A percentile compares a stretch with the other conserved stretches of the same genome.
Conservation (phyloP, 2,888 invertebrate genomes). For the Sabatieria punctata region DNA sequence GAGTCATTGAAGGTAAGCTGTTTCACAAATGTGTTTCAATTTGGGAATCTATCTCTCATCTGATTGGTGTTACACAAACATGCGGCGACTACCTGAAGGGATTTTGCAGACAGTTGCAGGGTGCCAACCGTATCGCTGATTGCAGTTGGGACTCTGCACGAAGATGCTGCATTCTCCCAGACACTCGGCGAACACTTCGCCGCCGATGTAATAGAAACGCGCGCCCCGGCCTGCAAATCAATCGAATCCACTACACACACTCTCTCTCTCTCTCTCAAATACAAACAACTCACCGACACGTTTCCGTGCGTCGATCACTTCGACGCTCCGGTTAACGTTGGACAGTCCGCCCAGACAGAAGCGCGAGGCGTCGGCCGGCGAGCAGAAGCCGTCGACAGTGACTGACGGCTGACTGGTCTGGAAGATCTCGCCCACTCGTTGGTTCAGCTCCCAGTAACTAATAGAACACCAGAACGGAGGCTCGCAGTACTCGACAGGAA, state of each 20-base stretch:
- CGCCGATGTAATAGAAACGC: constrained; percentile 85
- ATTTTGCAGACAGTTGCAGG: constrained; percentile 97
- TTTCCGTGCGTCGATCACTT: constrained; percentile 76
- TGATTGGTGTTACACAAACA: too few species aligned
- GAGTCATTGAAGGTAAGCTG: too few species aligned
- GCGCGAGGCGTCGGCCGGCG: constrained; percentile 89
- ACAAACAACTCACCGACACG: constrained; percentile 33
- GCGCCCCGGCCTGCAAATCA: constrained; percentile 58
- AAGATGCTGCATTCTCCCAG: constrained; percentile 90
- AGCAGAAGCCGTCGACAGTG: constrained; percentile 93
- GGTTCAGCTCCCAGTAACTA: constrained; percentile 92
- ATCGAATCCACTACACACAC: too few species aligned
- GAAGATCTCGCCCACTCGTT: constrained; percentile 90
- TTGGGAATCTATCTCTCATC: too few species aligned
- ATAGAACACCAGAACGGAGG: constrained; percentile 50
- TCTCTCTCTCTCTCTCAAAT: too few species aligned
- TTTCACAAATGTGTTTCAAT: too few species aligned
- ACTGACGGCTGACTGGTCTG: constrained; percentile 89
- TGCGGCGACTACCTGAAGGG: constrained; percentile 70
- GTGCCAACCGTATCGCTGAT: constrained; percentile 95
- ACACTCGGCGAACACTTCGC: constrained; percentile 94
- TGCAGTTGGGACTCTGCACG: constrained; percentile 94
- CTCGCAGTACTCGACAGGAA: constrained; percentile 14
- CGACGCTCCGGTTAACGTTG: constrained; percentile 86
- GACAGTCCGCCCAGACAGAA: constrained; percentile 88